These are phyloP conservation scores for Nyleta sp. DNA, from an alignment of 2,888 invertebrate species.

Conservation along the genomic window DNA sequence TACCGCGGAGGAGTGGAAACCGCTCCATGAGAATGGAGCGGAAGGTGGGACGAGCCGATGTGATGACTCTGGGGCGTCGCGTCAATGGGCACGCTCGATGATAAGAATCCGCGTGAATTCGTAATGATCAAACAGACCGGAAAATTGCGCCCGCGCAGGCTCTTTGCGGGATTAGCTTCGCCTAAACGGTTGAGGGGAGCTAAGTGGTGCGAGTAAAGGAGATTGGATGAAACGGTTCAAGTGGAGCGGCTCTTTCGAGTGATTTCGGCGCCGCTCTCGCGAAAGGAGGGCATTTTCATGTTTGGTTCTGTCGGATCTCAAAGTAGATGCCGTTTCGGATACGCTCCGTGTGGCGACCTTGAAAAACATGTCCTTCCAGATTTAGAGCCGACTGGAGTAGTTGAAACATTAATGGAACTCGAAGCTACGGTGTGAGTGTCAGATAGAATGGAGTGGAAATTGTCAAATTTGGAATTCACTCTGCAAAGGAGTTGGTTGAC, in stretches of 20 bases:
- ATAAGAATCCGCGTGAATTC: constrained; percentile 16
- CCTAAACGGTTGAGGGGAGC: constrained; percentile 25
- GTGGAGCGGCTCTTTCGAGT: constrained; percentile 11
- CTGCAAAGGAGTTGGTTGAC: no score
- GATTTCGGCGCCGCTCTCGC: neutral
- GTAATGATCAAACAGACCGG: constrained; percentile 40
- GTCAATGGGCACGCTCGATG: constrained; percentile 11
- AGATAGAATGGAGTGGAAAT: no score
- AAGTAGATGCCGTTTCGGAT: no score
- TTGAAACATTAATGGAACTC: no score
- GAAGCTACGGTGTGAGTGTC: no score
- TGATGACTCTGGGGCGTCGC: constrained; percentile 13
- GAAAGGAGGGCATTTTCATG: neutral
- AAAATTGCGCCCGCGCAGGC: constrained; percentile 11
- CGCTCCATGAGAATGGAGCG: constrained; percentile 49
- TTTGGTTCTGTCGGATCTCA: neutral
- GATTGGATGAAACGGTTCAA: constrained; percentile 28
- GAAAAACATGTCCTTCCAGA: no score
- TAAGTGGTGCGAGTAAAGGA: constrained; percentile 14
- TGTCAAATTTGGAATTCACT: no score
- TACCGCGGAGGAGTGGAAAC: constrained; percentile 57
- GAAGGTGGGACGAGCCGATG: neutral
- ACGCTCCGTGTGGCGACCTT: no score
- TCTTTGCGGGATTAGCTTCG: constrained; percentile 17
- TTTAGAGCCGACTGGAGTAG: no score